Conservation (phyloP, 2,113 vertebrate genomes). For the Heloderma charlesbogerti region DNA sequence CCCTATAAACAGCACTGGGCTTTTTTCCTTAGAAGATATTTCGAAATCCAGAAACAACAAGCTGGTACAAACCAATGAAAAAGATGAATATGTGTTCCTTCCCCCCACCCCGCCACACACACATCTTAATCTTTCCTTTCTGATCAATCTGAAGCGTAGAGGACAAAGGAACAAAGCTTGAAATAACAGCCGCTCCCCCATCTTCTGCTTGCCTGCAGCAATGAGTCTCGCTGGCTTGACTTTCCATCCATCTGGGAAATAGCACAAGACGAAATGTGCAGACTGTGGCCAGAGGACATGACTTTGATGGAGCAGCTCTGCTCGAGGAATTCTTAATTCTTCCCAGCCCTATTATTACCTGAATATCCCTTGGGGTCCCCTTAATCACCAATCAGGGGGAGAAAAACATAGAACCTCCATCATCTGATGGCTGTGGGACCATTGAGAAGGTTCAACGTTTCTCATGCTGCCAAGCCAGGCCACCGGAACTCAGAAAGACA, state of each 20-base stretch:
- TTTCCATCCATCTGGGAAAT: conserved; percentile 52
- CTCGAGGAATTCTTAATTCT: not conserved
- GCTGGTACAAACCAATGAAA: not conserved
- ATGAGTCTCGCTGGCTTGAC: conserved; percentile 46
- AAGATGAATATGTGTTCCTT: not conserved
- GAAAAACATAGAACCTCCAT: not conserved
- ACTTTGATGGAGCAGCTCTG: not conserved
- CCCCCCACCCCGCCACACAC: no score
- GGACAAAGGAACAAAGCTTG: not conserved
- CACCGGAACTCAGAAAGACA: not conserved
- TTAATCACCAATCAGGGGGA: not conserved
- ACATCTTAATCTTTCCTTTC: no score
- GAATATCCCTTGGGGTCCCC: not conserved
- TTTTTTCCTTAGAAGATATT: not conserved
- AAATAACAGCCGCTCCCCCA: not conserved
- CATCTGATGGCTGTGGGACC: not conserved
- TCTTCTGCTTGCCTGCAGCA: not conserved
- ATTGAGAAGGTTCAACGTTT: not conserved
- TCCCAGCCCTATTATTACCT: not conserved
- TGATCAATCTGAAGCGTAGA: not conserved
- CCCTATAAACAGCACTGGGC: not conserved
- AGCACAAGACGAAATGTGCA: conserved; percentile 9
- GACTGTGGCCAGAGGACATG: not conserved
- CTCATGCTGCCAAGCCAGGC: not conserved
- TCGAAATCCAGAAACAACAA: not conserved